Evolutionary conservation across 2,888 invertebrate species (phyloP).

Genomic region (Erannis defoliaria): DNA sequence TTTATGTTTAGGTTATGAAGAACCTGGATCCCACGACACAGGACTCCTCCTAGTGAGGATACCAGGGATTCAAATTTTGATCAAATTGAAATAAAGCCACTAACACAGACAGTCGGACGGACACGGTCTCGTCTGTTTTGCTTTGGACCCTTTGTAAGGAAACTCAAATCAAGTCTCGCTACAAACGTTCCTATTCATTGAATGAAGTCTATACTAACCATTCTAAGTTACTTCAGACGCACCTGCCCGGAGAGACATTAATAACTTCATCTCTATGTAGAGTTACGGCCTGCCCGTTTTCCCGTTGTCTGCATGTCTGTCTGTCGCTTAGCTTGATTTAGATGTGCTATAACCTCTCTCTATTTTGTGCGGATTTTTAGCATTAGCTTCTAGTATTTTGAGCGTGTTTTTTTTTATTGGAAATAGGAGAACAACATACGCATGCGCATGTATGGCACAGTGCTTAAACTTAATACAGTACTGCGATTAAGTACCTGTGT

Average conservation of each 20-base stretch:
- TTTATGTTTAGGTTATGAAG: too few relatives aligned
- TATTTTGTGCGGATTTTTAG: constrained; percentile 33
- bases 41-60: too few relatives aligned
- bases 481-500: too few relatives aligned
- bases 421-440: too few relatives aligned
- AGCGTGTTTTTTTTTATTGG: too few relatives aligned
- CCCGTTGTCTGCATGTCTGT: constrained; percentile 63
- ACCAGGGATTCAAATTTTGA: too few relatives aligned
- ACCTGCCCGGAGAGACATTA: constrained; percentile 55
- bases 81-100: neutral
- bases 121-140: too few relatives aligned
- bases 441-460: too few relatives aligned
- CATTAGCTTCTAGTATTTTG: neutral
- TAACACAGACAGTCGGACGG: too few relatives aligned
- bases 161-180: neutral
- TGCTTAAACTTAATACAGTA: too few relatives aligned
- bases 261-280: constrained; percentile 70
- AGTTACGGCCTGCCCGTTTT: constrained; percentile 60
- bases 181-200: neutral
- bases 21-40: too few relatives aligned
- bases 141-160: neutral
- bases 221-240: constrained; percentile 8
- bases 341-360: constrained; percentile 65
- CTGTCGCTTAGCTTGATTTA: constrained; percentile 70
- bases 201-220: neutral